Base-by-base conservation (phyloP, 2,113 vertebrate species). In the Climacteris rufus region DNA sequence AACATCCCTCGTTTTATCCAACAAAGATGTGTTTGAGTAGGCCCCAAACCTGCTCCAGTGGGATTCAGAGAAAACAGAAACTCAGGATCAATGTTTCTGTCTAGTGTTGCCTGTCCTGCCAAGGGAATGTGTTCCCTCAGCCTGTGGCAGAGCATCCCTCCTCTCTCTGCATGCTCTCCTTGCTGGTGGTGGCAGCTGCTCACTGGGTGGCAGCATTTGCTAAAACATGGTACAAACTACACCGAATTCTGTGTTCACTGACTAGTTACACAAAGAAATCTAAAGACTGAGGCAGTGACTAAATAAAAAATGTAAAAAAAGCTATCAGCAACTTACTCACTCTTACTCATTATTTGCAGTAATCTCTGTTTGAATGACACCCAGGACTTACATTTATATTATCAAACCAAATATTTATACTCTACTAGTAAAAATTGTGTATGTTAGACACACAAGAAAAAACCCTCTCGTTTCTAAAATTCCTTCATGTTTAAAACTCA, bases 161-260 rank as follows among this genome's bases (percentile, higher is more conserved):
- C 70, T 44, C 53, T n/a, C 15, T 21, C 61, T 37, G 52, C 30
- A 9, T 5, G 1, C 3, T 1, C 10, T 37, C 42, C 60, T 42
- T 57, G 39, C 54, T 8, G 11, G 15, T 72, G 45, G 21, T 50
- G 52, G 40, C 19, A 44, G 28, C 68, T 61, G 35, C 59, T 79
- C 84, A 68, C 65, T 75, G 47, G 60, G 57, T 56, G 92, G 81
- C 70, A 68, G 49, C 60, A 91, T 93, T 82, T 66, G 66, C 90
- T 87, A 28, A 87, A 84, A 64, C 40, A 49, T 14, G 28, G 42
- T 40, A 37, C 42, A 71, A 84, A 25, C 33, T 11, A 18, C 35
- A 19, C 5, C 18, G 50, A 35, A 30, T 59, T 68, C 15, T 1
- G 1, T 50, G 31, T 25, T 72, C 45, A 10, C 39, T 10, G 49